phyloP scores from a whole-genome alignment of 2,113 vertebrate genomes.

The Brienomyrus longianalis region DNA sequence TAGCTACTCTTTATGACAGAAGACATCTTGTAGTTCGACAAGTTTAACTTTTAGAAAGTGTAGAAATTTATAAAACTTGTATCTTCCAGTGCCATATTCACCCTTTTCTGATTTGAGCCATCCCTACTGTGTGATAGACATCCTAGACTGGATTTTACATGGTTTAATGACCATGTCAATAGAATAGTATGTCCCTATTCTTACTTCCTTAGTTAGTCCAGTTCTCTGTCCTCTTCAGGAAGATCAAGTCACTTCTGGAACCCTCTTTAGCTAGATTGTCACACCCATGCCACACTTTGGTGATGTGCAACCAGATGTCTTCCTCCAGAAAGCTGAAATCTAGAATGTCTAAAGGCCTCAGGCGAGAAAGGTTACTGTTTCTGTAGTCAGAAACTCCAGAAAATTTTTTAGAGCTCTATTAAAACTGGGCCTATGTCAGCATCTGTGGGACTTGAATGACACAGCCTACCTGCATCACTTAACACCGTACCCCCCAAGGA shows the following conservation, averaged over 20 bases:
- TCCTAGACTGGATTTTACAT: background rate
- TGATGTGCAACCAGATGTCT: background rate
- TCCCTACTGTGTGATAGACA: background rate
- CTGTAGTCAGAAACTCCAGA: background rate
- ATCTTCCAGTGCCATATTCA: background rate
- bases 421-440: background rate
- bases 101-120: constrained; percentile 3
- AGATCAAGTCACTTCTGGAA: background rate
- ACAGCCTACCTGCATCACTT: background rate
- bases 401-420: background rate
- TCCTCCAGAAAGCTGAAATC: background rate
- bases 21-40: background rate
- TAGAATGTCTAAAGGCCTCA: background rate
- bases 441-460: background rate
- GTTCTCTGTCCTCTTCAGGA: background rate
- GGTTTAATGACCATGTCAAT: background rate
- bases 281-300: background rate
- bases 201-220: background rate
- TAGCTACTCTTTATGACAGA: background rate
- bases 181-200: background rate
- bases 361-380: background rate
- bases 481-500: background rate
- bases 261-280: background rate
- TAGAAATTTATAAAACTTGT: background rate
- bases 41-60: background rate